Evolutionary conservation across 2,797 vertebrate genomes (phyloP).

Genomic region (Darevskia nairensis): DNA sequence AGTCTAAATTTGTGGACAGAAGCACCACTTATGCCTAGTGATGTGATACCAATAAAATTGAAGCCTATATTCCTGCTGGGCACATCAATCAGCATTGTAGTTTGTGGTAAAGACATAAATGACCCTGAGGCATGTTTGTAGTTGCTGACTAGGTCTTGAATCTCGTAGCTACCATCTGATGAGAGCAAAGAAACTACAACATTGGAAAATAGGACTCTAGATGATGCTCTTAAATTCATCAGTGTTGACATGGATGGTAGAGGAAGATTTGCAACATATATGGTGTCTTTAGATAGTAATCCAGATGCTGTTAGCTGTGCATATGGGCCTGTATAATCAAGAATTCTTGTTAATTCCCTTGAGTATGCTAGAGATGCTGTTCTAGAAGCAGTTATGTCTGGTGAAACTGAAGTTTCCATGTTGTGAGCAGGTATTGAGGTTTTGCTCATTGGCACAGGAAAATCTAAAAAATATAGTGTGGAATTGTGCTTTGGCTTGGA

Average conservation of each 20-base stretch:
- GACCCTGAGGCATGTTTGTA: neutral
- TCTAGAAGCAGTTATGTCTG: neutral
- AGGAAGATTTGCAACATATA: constrained; percentile 2
- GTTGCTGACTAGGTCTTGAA: neutral
- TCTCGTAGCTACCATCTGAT: neutral
- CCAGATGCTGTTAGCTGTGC: neutral
- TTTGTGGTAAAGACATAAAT: neutral
- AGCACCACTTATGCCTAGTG: neutral
- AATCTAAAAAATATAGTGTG: neutral
- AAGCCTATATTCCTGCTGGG: neutral
- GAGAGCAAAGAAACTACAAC: neutral
- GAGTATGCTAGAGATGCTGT: neutral
- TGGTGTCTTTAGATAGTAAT: neutral
- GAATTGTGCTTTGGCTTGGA: neutral
- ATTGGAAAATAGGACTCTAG: neutral
- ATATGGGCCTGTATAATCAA: neutral
- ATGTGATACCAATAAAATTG: neutral
- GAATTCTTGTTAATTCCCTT: neutral
- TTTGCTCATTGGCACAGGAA: neutral
- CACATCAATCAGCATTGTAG: neutral
- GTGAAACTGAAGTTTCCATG: constrained; percentile 15
- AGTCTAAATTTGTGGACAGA: neutral
- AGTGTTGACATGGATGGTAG: neutral
- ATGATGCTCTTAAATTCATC: neutral
- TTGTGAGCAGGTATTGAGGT: neutral